These are phyloP conservation scores for Gallinago nigripennis DNA, from an alignment of 2,797 vertebrate species.

Conservation along the genomic window DNA sequence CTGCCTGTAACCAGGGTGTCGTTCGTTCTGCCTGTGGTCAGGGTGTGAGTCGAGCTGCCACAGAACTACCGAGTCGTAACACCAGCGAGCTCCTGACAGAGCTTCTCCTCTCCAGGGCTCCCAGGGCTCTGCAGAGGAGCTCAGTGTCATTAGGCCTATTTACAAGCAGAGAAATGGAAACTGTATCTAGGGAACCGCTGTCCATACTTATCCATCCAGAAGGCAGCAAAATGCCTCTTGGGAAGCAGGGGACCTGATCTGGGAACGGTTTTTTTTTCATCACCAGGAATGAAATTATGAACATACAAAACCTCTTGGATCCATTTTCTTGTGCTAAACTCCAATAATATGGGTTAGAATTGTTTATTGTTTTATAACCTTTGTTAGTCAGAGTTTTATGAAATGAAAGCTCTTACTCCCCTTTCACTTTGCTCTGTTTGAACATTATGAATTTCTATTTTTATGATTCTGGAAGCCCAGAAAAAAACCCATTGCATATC, in stretches of 20 bases:
- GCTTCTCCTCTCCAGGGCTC: not conserved
- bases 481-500: too few species aligned
- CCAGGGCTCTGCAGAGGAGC: not conserved
- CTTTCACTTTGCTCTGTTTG: not conserved
- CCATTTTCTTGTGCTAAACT: not conserved
- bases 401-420: not conserved
- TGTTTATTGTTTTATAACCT: not conserved
- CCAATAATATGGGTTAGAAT: not conserved
- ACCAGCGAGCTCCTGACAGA: not conserved
- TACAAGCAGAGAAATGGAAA: not conserved
- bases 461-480: not conserved
- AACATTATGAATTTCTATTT: conserved; percentile 4
- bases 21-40: not conserved
- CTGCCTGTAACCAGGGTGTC: not conserved
- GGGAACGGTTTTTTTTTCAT: not conserved
- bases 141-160: not conserved
- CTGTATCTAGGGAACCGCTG: not conserved
- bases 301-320: not conserved
- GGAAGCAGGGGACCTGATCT: not conserved
- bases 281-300: not conserved
- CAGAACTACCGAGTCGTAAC: not conserved
- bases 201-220: not conserved
- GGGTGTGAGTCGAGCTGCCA: not conserved
- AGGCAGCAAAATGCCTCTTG: not conserved
- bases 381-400: not conserved